These are phyloP conservation scores for Stenodera caucasica DNA, from an alignment of 2,888 invertebrate species.

Conservation along the genomic window DNA sequence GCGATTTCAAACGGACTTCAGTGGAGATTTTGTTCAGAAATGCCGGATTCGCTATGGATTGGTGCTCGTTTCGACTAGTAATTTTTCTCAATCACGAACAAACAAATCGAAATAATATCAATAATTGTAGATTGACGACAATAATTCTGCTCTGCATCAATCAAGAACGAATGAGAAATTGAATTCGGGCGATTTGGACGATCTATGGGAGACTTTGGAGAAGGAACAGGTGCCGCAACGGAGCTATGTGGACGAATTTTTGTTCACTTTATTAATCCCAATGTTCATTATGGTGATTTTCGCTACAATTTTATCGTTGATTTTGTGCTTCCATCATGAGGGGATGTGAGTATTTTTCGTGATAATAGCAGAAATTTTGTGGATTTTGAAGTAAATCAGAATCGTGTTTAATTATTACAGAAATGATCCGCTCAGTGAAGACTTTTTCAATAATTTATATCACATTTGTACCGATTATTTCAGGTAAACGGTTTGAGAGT, in stretches of 20 bases:
- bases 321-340: conserved; percentile 76
- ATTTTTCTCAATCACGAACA: conserved; percentile 23
- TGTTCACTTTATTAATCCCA: conserved; percentile 71
- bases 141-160: conserved; percentile 50
- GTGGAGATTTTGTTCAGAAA: conserved; percentile 82
- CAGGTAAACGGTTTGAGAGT: conserved; percentile 46
- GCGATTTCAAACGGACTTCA: conserved; percentile 81
- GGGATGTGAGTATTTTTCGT: conserved; percentile 68
- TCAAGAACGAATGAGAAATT: conserved; percentile 51
- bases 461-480: conserved; percentile 70
- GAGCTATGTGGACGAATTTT: conserved; percentile 70
- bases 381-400: not conserved
- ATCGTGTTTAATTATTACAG: conserved; percentile 56
- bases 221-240: conserved; percentile 66
- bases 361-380: not conserved
- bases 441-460: conserved; percentile 70
- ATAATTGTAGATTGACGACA: conserved; percentile 49
- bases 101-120: conserved; percentile 4
- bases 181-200: conserved; percentile 50
- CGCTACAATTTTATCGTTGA: conserved; percentile 68
- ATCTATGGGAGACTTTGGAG: conserved; percentile 66
- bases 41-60: conserved; percentile 78
- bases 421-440: conserved; percentile 66
- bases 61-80: conserved; percentile 87
- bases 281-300: conserved; percentile 68